phyloP scores from a whole-genome alignment of 2,797 vertebrate species.

The Notamacropus eugenii region DNA sequence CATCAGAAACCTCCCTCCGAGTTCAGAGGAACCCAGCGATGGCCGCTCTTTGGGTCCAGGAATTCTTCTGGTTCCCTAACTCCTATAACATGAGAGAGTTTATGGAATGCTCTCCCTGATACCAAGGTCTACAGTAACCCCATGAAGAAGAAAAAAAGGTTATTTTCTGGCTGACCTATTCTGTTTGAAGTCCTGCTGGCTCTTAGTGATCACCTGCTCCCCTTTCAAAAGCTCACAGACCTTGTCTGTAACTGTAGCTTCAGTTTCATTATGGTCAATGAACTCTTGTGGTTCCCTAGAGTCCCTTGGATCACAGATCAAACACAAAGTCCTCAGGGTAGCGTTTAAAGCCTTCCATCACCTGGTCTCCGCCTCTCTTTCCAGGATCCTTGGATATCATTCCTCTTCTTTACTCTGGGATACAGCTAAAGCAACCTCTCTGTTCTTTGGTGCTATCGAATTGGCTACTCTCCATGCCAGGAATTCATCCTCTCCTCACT shows the following conservation, averaged over 20 bases:
- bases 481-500: neutral
- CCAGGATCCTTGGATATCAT: neutral
- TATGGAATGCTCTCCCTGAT: neutral
- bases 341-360: neutral
- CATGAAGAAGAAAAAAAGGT: neutral
- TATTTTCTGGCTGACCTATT: neutral
- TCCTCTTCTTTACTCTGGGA: neutral
- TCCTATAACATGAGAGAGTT: neutral
- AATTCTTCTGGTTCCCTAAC: neutral
- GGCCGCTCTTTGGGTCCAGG: neutral
- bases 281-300: neutral
- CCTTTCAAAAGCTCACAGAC: neutral
- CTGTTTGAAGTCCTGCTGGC: neutral
- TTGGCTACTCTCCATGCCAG: neutral
- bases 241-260: neutral
- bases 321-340: neutral
- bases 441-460: neutral
- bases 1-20: neutral
- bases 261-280: neutral
- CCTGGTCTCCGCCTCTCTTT: neutral
- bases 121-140: neutral
- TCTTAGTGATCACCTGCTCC: neutral
- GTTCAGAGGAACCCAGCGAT: neutral
- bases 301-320: neutral
- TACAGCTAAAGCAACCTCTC: neutral